These are phyloP conservation scores for Chaetophractus vellerosus DNA, from an alignment of 2,797 vertebrate species.

Conservation along the genomic window DNA sequence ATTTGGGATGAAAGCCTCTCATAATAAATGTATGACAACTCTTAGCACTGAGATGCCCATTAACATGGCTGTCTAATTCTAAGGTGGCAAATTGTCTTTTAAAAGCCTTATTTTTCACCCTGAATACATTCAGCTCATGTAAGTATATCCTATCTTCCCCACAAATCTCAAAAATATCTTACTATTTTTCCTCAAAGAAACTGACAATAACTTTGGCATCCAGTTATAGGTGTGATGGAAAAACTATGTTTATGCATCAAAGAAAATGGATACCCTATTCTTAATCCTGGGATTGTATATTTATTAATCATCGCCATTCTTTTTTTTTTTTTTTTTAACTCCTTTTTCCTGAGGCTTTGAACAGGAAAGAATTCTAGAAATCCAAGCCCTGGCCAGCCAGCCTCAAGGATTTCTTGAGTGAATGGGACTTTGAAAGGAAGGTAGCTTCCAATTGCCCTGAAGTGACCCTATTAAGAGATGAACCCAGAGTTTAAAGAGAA, in stretches of 20 bases:
- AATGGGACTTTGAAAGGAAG: accelerated
- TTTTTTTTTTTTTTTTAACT: background rate
- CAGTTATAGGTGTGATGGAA: background rate
- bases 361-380: background rate
- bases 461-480: background rate
- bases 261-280: background rate
- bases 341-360: too few species aligned
- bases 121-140: background rate
- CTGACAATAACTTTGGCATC: background rate
- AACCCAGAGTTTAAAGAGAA: background rate
- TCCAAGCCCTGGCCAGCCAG: background rate
- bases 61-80: background rate
- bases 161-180: background rate
- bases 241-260: too few species aligned
- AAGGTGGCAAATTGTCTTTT: background rate
- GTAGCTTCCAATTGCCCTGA: accelerated
- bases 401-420: accelerated
- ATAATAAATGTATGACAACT: slow-evolving; percentile 15
- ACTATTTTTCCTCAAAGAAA: background rate
- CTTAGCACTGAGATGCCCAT: background rate
- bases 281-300: too few species aligned
- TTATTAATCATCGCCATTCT: background rate
- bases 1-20: slow-evolving; percentile 19
- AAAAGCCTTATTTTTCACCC: background rate
- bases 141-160: background rate